Base-by-base conservation (phyloP, 1,140 invertebrate species). In the Temnothorax nylanderi region DNA sequence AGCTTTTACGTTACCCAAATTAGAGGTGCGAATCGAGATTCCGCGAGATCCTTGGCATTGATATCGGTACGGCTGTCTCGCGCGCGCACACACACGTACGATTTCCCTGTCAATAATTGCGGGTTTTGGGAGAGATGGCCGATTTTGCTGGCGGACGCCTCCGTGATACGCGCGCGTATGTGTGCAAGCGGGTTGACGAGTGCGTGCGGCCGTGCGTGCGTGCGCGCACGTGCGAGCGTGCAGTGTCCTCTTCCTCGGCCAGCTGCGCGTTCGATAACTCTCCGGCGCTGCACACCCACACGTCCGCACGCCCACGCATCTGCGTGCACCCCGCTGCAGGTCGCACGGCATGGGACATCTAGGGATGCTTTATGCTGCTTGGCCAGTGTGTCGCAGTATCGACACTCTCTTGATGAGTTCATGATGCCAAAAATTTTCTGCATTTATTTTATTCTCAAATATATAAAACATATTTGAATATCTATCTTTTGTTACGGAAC, bases 231-330 rank as follows among this genome's bases (percentile, higher is more conserved):
- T 84, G 49, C 34, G 86, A 89, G 58, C 77, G 87, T 90, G 26
- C 82, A 90, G 72, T 88, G 82, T 91, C 87, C 89, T 86, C 89
- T 67, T 78, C 86, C 85, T 91, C 81, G 58, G 32, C 10, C 47
- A 71, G 51, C 32, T 64, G 80, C 62, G 76, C 86, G 89, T 47
- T 91, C 89, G 87, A 91, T 91, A 91, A 26, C 77, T 86, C 89
- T 58, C 80, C 65, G 34, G 32, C 47, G 32, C 41, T 62, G 85
- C 86, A 80, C 80, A 32, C 65, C 71, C 56, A 82, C 56, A 82
- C 81, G 54, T 65, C 32, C 78, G 85, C 60, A 47, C 58, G n/a
- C 78, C 78, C 56, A 71, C 77, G 78, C 37, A 87, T 72, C 64
- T 80, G 37, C 62, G 76, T 81, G 77, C 76, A 67, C 80, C 16